Percentiles rank a stretch among this genome's conserved stretches.
These are phyloP conservation scores for Actinia equina DNA, from an alignment of 64 coral and sea anemone species.

Conservation along the genomic window DNA sequence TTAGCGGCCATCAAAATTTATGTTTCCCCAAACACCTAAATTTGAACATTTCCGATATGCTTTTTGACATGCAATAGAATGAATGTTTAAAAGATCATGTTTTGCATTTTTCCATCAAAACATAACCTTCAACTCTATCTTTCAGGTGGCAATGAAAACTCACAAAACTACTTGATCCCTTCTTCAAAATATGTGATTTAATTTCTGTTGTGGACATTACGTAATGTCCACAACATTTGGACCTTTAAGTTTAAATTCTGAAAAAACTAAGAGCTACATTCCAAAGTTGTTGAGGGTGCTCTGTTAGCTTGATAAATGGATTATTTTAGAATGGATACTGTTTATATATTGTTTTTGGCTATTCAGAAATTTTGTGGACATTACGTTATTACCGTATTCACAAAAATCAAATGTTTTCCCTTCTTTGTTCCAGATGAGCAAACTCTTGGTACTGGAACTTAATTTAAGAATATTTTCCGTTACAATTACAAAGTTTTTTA, in stretches of 20 bases:
- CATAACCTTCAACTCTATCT: neutral
- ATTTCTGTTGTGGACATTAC: slow-evolving; percentile 26
- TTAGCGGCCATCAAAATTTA: too few species aligned
- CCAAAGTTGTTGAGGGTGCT: neutral
- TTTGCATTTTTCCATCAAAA: neutral
- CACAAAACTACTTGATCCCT: neutral
- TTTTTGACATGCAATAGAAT: too few species aligned
- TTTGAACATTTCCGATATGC: too few species aligned
- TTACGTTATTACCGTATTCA: neutral
- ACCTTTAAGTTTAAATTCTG: slow-evolving; percentile 16
- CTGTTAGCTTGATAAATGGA: too few species aligned
- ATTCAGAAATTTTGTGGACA: neutral
- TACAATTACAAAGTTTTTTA: neutral
- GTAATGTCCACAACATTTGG: slow-evolving; percentile 25
- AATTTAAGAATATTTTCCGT: neutral
- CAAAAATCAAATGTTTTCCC: slow-evolving; percentile 17
- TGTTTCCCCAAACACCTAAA: too few species aligned
- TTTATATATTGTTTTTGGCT: too few species aligned
- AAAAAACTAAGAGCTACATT: neutral
- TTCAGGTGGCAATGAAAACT: slow-evolving; percentile 4
- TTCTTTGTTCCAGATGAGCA: neutral
- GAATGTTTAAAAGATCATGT: neutral
- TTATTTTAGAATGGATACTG: too few species aligned
- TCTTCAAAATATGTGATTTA: neutral
- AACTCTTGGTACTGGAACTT: neutral